These are phyloP conservation scores for Ischnura elegans DNA, from an alignment of 2,888 invertebrate genomes.

Conservation along the genomic window DNA sequence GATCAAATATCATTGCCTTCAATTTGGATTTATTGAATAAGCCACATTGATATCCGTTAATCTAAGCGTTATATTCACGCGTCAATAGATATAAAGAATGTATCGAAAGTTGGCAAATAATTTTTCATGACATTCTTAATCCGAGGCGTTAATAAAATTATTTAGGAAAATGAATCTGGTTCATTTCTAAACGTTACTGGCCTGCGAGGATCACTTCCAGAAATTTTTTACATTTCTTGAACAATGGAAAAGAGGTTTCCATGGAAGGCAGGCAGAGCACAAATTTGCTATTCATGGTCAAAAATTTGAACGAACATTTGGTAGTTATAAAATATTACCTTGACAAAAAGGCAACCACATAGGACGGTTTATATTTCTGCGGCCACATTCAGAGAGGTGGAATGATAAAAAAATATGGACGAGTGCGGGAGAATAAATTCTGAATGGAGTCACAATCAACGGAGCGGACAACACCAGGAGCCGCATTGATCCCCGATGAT, in stretches of 20 bases:
- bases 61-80: too few species aligned
- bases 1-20: too few species aligned
- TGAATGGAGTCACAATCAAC: constrained; percentile 46
- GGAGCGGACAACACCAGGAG: constrained; percentile 32
- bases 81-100: too few species aligned
- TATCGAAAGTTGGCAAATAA: too few species aligned
- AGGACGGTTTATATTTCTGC: background rate
- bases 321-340: background rate
- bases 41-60: too few species aligned
- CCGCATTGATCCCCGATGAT: constrained; percentile 43
- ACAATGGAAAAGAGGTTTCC: background rate
- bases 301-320: background rate
- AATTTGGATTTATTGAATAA: too few species aligned
- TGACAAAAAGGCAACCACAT: background rate
- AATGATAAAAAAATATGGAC: too few species aligned
- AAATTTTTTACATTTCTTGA: background rate
- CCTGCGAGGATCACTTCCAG: too few species aligned
- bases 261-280: background rate
- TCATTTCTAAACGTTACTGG: too few species aligned
- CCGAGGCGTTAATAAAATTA: too few species aligned
- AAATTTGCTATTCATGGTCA: background rate
- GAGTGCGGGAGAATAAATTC: background rate
- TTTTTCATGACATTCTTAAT: too few species aligned
- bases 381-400: background rate
- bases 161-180: too few species aligned